Percentiles rank a stretch among this genome's conserved stretches.
phyloP scores from a whole-genome alignment of 2,888 invertebrate species.

The Tipula unca region DNA sequence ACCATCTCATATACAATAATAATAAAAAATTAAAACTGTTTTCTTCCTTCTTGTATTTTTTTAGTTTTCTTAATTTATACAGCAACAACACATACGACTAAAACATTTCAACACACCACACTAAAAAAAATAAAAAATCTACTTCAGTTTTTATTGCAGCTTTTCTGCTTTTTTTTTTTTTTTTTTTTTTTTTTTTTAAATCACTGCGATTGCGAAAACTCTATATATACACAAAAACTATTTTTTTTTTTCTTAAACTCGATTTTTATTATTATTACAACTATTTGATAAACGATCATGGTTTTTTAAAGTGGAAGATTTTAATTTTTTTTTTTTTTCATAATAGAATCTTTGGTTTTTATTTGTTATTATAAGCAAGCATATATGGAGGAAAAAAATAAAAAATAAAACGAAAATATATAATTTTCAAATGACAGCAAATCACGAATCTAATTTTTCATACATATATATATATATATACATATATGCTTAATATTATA shows the following conservation, averaged over 20 bases:
- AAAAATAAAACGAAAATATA: too few species aligned
- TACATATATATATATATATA: too few species aligned
- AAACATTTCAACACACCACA: background rate
- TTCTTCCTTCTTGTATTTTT: background rate
- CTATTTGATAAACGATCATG: conserved; percentile 8
- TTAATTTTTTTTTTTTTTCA: background rate
- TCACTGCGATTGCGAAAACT: background rate
- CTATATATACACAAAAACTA: background rate
- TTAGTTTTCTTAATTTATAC: background rate
- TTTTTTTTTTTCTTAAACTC: background rate
- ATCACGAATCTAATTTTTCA: conserved; percentile 14
- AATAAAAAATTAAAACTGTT: background rate
- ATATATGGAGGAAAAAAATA: background rate
- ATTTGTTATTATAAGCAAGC: background rate
- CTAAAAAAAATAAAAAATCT: background rate
- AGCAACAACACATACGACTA: background rate
- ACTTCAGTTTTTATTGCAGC: background rate
- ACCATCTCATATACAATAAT: background rate
- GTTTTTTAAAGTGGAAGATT: conserved; percentile 8
- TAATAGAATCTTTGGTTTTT: background rate
- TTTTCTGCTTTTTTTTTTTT: background rate
- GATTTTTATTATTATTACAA: conserved; percentile 8
- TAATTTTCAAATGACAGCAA: conserved; percentile 3
- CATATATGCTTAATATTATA: background rate
- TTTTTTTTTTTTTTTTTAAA: background rate